Percentiles rank a stretch among this genome's conserved stretches.
These are phyloP conservation scores for Aurelia sp. DNA, from an alignment of 30 jellyfish, hydroid and myxozoan species.

Conservation along the genomic window DNA sequence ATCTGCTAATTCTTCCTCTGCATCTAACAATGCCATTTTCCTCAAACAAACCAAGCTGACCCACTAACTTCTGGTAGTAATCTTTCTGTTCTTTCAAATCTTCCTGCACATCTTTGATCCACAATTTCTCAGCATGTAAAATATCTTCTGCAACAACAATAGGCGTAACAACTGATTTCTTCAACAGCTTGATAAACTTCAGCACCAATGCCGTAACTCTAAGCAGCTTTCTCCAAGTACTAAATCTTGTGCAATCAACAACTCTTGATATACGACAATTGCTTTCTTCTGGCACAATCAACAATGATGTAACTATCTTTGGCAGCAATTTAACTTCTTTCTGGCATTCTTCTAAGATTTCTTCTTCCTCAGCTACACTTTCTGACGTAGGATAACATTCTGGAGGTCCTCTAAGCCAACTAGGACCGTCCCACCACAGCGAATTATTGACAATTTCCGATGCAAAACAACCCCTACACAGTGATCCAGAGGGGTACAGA, in stretches of 20 bases:
- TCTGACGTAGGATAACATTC: conserved; percentile 5
- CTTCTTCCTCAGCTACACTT: neutral
- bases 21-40: conserved; percentile 32
- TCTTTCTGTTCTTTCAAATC: neutral
- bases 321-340: conserved; percentile 13
- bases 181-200: conserved; percentile 21
- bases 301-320: neutral
- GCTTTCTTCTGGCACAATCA: conserved; percentile 4
- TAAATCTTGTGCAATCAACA: conserved; percentile 14
- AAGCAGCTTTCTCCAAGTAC: neutral
- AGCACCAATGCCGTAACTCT: conserved; percentile 29
- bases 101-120: conserved; percentile 35
- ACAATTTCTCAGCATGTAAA: conserved; percentile 22
- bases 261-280: conserved; percentile 7
- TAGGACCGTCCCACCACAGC: conserved; percentile 64
- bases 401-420: conserved; percentile 57
- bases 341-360: neutral
- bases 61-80: neutral
- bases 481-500: no score
- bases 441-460: conserved; percentile 11
- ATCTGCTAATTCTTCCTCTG: conserved; percentile 26
- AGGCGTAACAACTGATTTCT: conserved; percentile 8
- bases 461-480: conserved; percentile 31
- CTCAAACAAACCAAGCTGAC: conserved; percentile 8
- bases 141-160: conserved; percentile 6